Evolutionary conservation across 53 echinoderm and acorn worm species (phyloP).

Genomic region (Stichopus horrens): DNA sequence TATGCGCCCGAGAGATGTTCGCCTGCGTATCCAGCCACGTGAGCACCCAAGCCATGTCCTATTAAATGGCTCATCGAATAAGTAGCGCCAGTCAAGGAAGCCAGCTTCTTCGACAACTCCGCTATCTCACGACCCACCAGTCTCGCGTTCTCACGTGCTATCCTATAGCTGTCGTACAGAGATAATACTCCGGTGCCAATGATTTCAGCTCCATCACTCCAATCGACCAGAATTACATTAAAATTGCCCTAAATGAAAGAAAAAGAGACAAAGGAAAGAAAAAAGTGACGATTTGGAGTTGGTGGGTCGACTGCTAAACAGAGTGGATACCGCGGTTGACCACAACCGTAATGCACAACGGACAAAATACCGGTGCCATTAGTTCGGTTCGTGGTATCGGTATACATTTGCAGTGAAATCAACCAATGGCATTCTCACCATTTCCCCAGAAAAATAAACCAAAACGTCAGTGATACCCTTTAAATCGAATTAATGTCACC

Average conservation of each 20-base stretch:
- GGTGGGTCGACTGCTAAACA: no score
- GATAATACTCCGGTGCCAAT: background rate
- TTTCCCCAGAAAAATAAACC: no score
- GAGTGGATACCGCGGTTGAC: no score
- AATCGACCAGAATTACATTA: slow-evolving; percentile 32
- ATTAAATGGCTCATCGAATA: slow-evolving; percentile 5
- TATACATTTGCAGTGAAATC: no score
- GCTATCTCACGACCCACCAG: slow-evolving; percentile 19
- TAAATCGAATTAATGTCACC: no score
- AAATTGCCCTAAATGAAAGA: slow-evolving; percentile 7
- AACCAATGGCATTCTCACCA: no score
- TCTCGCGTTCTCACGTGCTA: slow-evolving; percentile 25
- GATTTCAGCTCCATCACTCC: slow-evolving; percentile 18
- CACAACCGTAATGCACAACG: no score
- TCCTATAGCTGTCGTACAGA: background rate
- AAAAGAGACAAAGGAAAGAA: background rate
- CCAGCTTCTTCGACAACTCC: background rate
- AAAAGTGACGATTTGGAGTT: background rate
- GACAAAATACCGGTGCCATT: no score
- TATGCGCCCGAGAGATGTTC: slow-evolving; percentile 6
- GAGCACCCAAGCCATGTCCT: slow-evolving; percentile 28
- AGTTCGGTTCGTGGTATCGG: no score
- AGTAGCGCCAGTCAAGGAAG: background rate
- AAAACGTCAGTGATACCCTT: no score
- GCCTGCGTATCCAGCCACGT: slow-evolving; percentile 13